Evolutionary conservation across 2,888 invertebrate genomes (phyloP).

Genomic region (Noctua pronuba): DNA sequence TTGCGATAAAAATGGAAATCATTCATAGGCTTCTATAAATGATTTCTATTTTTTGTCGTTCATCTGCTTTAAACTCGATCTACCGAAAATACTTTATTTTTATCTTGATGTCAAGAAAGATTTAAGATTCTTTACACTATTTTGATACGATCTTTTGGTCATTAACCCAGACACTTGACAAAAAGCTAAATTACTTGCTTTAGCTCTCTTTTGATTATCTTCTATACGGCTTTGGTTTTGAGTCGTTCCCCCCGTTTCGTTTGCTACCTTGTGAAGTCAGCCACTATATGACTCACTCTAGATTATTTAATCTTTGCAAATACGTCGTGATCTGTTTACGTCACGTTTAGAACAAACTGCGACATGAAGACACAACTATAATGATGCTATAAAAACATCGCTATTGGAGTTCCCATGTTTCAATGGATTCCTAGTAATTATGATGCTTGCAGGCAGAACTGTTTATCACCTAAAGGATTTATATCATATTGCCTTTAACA

Average conservation of each 20-base stretch:
- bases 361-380: constrained; percentile 12
- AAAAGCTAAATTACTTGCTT: background rate
- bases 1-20: too few relatives aligned
- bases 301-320: constrained; percentile 39
- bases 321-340: constrained; percentile 37
- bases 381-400: constrained; percentile 22
- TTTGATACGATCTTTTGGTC: constrained; percentile 35
- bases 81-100: constrained; percentile 5
- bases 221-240: background rate
- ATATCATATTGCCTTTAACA: background rate
- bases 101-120: constrained; percentile 16
- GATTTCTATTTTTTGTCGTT: background rate
- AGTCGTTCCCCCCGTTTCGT: constrained; percentile 2
- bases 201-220: background rate
- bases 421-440: constrained; percentile 14
- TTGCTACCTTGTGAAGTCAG: constrained; percentile 5
- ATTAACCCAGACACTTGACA: constrained; percentile 28
- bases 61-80: constrained; percentile 5
- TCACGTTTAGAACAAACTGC: constrained; percentile 31
- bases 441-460: background rate
- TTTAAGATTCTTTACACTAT: constrained; percentile 16
- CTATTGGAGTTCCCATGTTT: constrained; percentile 31
- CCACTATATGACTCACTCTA: constrained; percentile 43
- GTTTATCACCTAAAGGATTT: constrained; percentile 19
- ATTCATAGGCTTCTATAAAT: background rate